Conservation (phyloP, 2,113 vertebrate genomes). For the Nerophis lumbriciformis region DNA sequence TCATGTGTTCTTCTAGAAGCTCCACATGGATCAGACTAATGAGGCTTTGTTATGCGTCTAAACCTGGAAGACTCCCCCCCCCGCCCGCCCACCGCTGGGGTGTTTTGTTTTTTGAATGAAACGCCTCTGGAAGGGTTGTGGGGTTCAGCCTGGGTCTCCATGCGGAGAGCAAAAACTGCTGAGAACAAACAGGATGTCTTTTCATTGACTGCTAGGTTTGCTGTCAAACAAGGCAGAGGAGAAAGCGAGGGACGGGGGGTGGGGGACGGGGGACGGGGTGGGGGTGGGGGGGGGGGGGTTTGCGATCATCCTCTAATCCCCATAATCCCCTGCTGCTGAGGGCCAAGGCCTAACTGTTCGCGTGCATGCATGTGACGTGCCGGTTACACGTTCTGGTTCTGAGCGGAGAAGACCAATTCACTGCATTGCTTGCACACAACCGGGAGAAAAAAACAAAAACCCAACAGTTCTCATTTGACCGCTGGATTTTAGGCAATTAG, state of each 20-base stretch:
- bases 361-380: conserved; percentile 34
- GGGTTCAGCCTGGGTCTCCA: conserved; percentile 15
- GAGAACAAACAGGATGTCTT: conserved; percentile 58
- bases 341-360: conserved; percentile 43
- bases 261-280: conserved; percentile 24
- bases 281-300: conserved; percentile 21
- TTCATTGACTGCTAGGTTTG: conserved; percentile 27
- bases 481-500: conserved; percentile 4
- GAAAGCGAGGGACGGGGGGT: too few species aligned
- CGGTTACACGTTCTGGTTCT: conserved; percentile 46
- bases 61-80: conserved; percentile 25
- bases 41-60: conserved; percentile 29
- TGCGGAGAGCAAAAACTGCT: conserved; percentile 3
- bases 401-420: conserved; percentile 16
- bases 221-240: conserved; percentile 4
- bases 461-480: conserved; percentile 13
- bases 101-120: conserved; percentile 26
- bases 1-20: conserved; percentile 14
- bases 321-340: conserved; percentile 68
- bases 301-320: conserved; percentile 71
- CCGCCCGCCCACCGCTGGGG: conserved; percentile 2
- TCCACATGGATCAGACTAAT: conserved; percentile 20
- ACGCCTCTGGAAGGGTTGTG: conserved; percentile 17
- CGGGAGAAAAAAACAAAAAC: neutral
- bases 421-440: neutral